A percentile compares a stretch with the other conserved stretches of the same genome.
These are phyloP conservation scores for Lucilia sericata DNA, from an alignment of 1,140 invertebrate species.

Conservation along the genomic window DNA sequence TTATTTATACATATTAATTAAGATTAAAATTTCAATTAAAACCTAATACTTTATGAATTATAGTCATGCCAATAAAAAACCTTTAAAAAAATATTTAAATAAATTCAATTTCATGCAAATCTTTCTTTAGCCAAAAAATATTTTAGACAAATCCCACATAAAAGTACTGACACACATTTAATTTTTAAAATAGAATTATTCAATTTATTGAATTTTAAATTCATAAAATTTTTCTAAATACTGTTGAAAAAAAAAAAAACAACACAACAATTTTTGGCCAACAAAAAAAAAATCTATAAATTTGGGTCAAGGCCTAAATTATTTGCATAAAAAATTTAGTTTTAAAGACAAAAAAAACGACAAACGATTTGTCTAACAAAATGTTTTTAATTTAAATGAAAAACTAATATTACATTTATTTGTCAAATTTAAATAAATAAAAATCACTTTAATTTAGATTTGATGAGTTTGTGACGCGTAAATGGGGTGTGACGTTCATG, in stretches of 20 bases:
- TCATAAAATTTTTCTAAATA: not conserved
- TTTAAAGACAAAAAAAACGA: not conserved
- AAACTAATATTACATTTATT: not conserved
- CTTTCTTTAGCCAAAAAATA: too few relatives aligned
- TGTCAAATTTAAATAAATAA: not conserved
- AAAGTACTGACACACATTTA: too few relatives aligned
- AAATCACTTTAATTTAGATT: not conserved
- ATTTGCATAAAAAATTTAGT: slow-evolving; percentile 6
- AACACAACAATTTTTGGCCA: not conserved
- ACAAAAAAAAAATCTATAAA: not conserved
- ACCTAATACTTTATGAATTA: too few relatives aligned
- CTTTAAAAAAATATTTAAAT: too few relatives aligned
- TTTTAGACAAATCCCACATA: too few relatives aligned
- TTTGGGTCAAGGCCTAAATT: not conserved
- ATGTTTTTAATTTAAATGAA: slow-evolving; percentile 13
- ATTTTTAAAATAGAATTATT: too few relatives aligned
- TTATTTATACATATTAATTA: too few relatives aligned
- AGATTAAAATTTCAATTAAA: too few relatives aligned
- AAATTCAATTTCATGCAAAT: too few relatives aligned
- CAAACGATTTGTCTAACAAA: not conserved
- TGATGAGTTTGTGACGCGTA: not conserved
- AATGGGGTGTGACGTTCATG: not conserved
- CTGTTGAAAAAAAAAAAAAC: not conserved
- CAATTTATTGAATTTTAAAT: not conserved
- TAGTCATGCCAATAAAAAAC: too few relatives aligned